Evolutionary conservation across 2,113 vertebrate genomes (phyloP).

Genomic region (Zosterops hypoxanthus): DNA sequence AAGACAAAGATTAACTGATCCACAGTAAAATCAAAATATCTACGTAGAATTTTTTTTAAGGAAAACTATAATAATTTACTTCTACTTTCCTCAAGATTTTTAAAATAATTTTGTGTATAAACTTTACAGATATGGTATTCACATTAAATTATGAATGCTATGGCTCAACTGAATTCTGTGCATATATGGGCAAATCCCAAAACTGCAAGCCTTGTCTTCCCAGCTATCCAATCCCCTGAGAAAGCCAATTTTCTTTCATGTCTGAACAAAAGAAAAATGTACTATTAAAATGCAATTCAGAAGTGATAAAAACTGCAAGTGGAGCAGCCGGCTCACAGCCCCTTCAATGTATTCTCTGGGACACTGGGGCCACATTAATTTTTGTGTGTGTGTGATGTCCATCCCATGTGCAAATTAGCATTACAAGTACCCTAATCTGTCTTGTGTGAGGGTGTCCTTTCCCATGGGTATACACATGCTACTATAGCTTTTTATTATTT

Average conservation of each 20-base stretch:
- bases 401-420: constrained; percentile 85
- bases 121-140: neutral
- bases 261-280: constrained; percentile 85
- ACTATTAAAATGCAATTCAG: constrained; percentile 85
- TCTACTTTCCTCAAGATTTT: neutral
- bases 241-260: constrained; percentile 83
- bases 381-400: constrained; percentile 77
- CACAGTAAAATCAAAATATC: neutral
- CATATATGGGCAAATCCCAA: constrained; percentile 47
- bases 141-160: constrained; percentile 24
- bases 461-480: constrained; percentile 75
- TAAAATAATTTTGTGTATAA: neutral
- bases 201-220: constrained; percentile 69
- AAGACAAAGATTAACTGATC: neutral
- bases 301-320: constrained; percentile 82
- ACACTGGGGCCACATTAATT: constrained; percentile 83
- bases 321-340: constrained; percentile 78
- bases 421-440: constrained; percentile 81
- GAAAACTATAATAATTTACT: neutral
- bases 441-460: constrained; percentile 77
- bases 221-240: constrained; percentile 74
- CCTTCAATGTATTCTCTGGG: constrained; percentile 79
- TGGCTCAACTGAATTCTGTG: constrained; percentile 46
- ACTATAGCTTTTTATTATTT: constrained; percentile 70
- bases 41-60: neutral